Conservation (phyloP, 2,113 vertebrate species). For the Puntigrus tetrazona region DNA sequence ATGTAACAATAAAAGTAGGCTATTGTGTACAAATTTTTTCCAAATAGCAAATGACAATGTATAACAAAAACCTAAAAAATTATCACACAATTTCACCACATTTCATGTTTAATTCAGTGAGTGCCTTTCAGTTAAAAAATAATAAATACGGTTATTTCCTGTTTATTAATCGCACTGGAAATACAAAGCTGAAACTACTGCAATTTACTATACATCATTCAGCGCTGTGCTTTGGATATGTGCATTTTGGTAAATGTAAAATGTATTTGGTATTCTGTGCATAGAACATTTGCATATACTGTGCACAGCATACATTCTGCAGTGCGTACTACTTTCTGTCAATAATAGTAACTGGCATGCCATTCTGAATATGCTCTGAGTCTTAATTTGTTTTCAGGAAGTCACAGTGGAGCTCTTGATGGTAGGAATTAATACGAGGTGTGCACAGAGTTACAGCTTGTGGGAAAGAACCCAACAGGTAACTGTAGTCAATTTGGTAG, state of each 20-base stretch:
- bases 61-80: background rate
- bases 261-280: background rate
- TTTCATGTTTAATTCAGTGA: background rate
- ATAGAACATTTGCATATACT: background rate
- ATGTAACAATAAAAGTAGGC: background rate
- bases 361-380: background rate
- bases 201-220: background rate
- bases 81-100: background rate
- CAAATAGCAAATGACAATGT: background rate
- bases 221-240: background rate
- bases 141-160: background rate
- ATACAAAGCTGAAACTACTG: background rate
- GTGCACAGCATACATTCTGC: background rate
- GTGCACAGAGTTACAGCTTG: conserved; percentile 27
- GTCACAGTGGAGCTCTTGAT: conserved; percentile 1
- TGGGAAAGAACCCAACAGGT: conserved; percentile 7
- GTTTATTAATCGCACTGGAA: background rate
- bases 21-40: background rate
- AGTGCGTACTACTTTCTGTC: background rate
- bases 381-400: conserved; percentile 16
- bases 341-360: background rate
- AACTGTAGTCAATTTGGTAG: conserved; percentile 26
- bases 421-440: background rate
- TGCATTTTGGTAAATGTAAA: background rate
- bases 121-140: background rate